phyloP scores from a whole-genome alignment of 2,797 vertebrate genomes.

The Antrozous pallidus region DNA sequence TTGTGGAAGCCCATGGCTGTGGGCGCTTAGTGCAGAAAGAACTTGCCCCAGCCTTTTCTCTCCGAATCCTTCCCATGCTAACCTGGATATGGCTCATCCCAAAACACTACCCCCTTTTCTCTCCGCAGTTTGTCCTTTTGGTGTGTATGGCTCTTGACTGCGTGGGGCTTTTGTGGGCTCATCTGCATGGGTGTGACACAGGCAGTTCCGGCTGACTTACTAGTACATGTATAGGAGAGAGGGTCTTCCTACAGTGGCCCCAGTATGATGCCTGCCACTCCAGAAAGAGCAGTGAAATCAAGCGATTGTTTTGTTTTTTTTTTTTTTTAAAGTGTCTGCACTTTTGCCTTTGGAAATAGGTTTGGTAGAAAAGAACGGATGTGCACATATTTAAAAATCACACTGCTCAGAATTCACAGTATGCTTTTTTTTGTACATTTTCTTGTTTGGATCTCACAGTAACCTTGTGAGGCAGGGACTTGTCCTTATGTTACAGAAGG shows the following conservation, averaged over 20 bases:
- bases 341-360: conserved; percentile 7
- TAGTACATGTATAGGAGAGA: background rate
- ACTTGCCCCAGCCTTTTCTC: background rate
- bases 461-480: background rate
- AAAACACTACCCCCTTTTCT: background rate
- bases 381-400: background rate
- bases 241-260: conserved; percentile 21
- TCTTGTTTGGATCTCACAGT: background rate
- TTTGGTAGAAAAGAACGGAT: background rate
- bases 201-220: background rate
- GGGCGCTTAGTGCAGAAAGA: background rate
- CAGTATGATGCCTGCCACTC: background rate
- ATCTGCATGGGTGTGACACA: background rate
- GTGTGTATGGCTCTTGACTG: conserved; percentile 32
- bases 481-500: background rate
- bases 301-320: background rate
- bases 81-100: background rate
- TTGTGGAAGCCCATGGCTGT: background rate
- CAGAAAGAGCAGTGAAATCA: conserved; percentile 2
- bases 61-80: background rate
- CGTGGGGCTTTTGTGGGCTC: background rate
- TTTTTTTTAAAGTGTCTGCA: background rate
- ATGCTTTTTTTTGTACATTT: background rate
- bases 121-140: background rate
- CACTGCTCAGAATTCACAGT: background rate